These are phyloP conservation scores for Atlantisia rogersi DNA, from an alignment of 2,113 vertebrate genomes.

Conservation along the genomic window DNA sequence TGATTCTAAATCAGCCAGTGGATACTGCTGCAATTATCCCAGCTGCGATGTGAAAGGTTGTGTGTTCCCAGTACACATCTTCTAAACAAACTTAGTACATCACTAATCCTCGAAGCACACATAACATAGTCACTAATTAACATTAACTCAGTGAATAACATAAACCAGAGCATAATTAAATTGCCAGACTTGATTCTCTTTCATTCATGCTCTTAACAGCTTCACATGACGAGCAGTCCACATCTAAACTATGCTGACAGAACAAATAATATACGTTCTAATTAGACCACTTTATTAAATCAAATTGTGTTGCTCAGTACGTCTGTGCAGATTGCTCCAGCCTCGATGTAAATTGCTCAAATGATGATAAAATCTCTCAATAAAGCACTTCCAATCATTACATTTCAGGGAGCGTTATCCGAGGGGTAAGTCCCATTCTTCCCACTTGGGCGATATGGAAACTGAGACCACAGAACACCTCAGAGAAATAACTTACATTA, in stretches of 20 bases:
- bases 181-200: background rate
- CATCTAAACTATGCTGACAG: background rate
- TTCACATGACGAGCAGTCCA: background rate
- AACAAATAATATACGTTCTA: background rate
- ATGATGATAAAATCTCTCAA: background rate
- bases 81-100: background rate
- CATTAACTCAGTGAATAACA: background rate
- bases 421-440: background rate
- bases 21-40: background rate
- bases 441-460: background rate
- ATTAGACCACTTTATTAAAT: slow-evolving; percentile 15
- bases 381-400: background rate
- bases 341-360: background rate
- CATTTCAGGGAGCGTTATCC: background rate
- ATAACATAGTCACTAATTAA: slow-evolving; percentile 6
- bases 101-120: background rate
- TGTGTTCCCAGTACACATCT: background rate
- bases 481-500: background rate
- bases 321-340: background rate
- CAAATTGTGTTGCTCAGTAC: background rate
- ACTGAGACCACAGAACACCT: background rate
- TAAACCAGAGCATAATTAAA: slow-evolving; percentile 14
- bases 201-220: slow-evolving; percentile 5
- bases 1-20: background rate
- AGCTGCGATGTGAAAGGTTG: background rate